Base-by-base conservation (phyloP, 2,113 vertebrate genomes). In the Paradisaea rubra region DNA sequence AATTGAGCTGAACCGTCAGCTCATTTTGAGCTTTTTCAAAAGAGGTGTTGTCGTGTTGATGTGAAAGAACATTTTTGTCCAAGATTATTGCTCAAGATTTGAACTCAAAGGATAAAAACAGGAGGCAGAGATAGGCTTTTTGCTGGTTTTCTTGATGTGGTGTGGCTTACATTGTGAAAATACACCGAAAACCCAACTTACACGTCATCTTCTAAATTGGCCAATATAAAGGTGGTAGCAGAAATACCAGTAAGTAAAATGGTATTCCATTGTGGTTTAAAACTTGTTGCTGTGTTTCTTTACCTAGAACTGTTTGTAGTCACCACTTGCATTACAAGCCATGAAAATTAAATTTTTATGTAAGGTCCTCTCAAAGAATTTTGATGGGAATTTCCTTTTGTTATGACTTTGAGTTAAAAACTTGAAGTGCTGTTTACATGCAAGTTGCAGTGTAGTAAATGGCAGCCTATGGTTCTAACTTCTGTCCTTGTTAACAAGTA, bases 101-200 rank as follows among this genome's bases (percentile, higher is more conserved):
- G 60, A 56, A 41, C 37, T 45, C 11, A 41, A 31, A 89, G 21
- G 33, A 7, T 57, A 59, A 86, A 27, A 64, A 37, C 27, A 78
- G 4, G 39, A 70, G 47, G 18, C 33, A 89, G 69, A 74, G 42
- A 52, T 4, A 56, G 9, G 6, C 27, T 80, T 86, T 89, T 76
- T 68, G 49, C 19, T 80, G 20, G 8, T 71, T 95, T 87, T 76
- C 57, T 54, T 85, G 37, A 27, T 64, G 24, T 60, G 42, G 3
- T 7, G 3, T 82, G 59, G 41, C 25, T 88, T 88, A 68, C 11
- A 6, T 13, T 44, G 18, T 24, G 23, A 69, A 44, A 83, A 42
- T 61, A 27, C 1, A 0, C 2, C 27, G 20, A 13, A 30, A 47
- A 28, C 19, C 1, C 14, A 22, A 10, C 11, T 65, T 84, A 39